These are phyloP conservation scores for Heliconius sara DNA, from an alignment of 2,888 invertebrate species.

Conservation along the genomic window DNA sequence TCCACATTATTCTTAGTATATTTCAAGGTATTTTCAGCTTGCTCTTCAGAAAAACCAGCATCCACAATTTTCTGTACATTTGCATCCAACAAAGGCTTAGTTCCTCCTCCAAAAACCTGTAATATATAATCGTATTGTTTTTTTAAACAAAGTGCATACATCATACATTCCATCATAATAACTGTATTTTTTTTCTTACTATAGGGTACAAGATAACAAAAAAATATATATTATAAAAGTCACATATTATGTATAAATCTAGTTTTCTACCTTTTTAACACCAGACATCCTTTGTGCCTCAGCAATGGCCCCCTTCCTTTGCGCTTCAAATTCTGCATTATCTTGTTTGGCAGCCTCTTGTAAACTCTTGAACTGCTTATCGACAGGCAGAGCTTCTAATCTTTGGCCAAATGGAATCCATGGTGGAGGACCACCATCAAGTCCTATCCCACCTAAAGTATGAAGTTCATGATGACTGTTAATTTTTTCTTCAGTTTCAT, in stretches of 20 bases:
- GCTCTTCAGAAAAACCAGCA: conserved; percentile 90
- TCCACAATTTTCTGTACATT: conserved; percentile 91
- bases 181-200: no score
- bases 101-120: conserved; percentile 86
- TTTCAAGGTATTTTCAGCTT: conserved; percentile 89
- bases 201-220: no score
- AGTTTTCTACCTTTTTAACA: conserved; percentile 78
- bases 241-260: no score
- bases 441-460: conserved; percentile 81
- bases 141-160: neutral
- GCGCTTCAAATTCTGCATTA: conserved; percentile 94
- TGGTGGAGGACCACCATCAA: conserved; percentile 92
- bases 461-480: neutral
- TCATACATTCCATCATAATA: neutral
- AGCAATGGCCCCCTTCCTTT: conserved; percentile 94
- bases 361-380: conserved; percentile 89
- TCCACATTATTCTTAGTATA: conserved; percentile 89
- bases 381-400: conserved; percentile 84
- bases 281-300: conserved; percentile 89
- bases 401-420: conserved; percentile 96
- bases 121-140: conserved; percentile 47
- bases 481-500: no score
- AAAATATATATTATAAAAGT: no score
- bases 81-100: conserved; percentile 87
- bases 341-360: conserved; percentile 86